Conservation (phyloP, 2,888 invertebrate species). For the Cheilosia vernalis region DNA sequence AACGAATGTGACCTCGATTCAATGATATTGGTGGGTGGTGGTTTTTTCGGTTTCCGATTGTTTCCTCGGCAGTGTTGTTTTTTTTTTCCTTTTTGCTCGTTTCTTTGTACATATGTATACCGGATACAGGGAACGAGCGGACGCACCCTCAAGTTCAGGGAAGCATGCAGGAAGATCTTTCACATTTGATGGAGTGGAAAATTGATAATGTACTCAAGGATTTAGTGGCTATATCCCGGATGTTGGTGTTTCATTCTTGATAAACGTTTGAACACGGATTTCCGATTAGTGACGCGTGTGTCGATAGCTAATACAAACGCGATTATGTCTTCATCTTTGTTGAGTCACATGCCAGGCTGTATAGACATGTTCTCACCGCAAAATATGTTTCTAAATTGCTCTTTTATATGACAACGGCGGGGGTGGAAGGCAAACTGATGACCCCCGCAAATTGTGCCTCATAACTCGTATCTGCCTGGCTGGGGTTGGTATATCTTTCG, state of each 20-base stretch:
- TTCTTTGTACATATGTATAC: conserved; percentile 20
- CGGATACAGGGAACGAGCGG: conserved; percentile 7
- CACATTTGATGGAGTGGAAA: conserved; percentile 76
- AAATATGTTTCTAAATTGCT: conserved; percentile 17
- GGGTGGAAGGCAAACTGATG: conserved; percentile 29
- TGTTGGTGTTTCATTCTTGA: conserved; percentile 69
- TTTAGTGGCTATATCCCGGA: conserved; percentile 76
- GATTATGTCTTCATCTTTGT: conserved; percentile 33
- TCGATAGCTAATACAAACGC: conserved; percentile 33
- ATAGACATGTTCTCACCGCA: too few species aligned
- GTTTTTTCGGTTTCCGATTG: conserved; percentile 60
- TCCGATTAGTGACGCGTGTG: conserved; percentile 53
- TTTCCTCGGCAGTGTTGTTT: conserved; percentile 33
- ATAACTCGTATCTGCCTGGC: conserved; percentile 13
- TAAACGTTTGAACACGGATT: conserved; percentile 48
- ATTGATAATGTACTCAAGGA: conserved; percentile 77
- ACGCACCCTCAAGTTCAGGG: conserved; percentile 45
- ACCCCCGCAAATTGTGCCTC: conserved; percentile 37
- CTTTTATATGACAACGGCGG: conserved; percentile 8
- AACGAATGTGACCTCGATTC: conserved; percentile 73
- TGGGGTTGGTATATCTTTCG: conserved; percentile 18
- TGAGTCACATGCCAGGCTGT: not conserved
- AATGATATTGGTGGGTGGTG: conserved; percentile 57
- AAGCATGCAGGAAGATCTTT: conserved; percentile 53
- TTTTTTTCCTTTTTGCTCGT: conserved; percentile 14